A percentile compares a stretch with the other conserved stretches of the same genome.
These are phyloP conservation scores for Sebastes paucispinis DNA, from an alignment of 2,797 vertebrate genomes.

Conservation along the genomic window DNA sequence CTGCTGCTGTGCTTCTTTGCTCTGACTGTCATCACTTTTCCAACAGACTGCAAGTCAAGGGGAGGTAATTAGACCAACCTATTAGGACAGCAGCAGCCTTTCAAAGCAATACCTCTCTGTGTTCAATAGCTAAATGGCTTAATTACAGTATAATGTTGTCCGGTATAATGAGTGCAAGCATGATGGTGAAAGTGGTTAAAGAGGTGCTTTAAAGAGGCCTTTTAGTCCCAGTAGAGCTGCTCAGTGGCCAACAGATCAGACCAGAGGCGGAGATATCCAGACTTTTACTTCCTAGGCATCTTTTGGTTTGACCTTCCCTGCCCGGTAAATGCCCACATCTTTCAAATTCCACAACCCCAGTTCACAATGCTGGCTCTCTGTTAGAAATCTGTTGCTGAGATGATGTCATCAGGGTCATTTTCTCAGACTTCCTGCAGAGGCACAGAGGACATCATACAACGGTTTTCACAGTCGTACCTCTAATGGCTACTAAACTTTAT, in stretches of 20 bases:
- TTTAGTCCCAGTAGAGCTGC: background rate
- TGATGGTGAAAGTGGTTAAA: background rate
- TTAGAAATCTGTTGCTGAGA: background rate
- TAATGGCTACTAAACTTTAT: background rate
- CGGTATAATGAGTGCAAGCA: background rate
- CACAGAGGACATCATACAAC: background rate
- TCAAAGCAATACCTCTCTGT: background rate
- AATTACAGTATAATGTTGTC: background rate
- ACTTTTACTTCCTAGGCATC: background rate
- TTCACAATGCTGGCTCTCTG: slow-evolving; percentile 56
- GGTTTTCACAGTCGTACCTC: background rate
- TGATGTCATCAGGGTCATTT: slow-evolving; percentile 38
- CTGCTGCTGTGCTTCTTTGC: background rate
- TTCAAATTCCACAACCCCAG: slow-evolving; percentile 43
- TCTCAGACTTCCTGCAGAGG: slow-evolving; percentile 18
- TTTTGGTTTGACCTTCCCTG: background rate
- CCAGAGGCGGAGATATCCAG: background rate
- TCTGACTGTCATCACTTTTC: background rate
- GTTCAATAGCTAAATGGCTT: background rate
- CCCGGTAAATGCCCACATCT: slow-evolving; percentile 11
- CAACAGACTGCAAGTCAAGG: background rate
- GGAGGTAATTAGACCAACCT: background rate
- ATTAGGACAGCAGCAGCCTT: background rate
- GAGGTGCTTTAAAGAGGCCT: background rate
- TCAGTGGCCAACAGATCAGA: background rate